phyloP scores from a whole-genome alignment of 92 coral and sea anemone species.

The Epizoanthus illoricatus region DNA sequence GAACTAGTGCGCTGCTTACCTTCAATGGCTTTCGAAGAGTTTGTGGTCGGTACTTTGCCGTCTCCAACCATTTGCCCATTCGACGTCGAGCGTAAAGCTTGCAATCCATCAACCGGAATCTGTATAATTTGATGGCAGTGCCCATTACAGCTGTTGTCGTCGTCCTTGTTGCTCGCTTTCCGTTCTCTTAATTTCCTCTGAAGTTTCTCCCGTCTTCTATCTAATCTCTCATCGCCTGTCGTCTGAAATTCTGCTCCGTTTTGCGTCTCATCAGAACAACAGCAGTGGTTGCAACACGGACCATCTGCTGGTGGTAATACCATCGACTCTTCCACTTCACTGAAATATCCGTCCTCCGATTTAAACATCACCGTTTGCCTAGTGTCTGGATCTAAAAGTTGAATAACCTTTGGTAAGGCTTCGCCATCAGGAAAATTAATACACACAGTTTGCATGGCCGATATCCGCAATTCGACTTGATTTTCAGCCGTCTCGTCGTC shows the following conservation, averaged over 20 bases:
- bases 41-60: slow-evolving; percentile 1
- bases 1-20: slow-evolving; percentile 14
- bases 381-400: slow-evolving; percentile 82
- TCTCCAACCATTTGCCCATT: slow-evolving; percentile 23
- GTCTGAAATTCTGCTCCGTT: slow-evolving; percentile 56
- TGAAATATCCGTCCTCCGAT: slow-evolving; percentile 61
- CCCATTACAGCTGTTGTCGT: slow-evolving; percentile 72
- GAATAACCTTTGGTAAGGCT: slow-evolving; percentile 75
- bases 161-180: slow-evolving; percentile 71
- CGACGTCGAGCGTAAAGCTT: slow-evolving; percentile 53
- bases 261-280: slow-evolving; percentile 55
- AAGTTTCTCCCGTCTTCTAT: slow-evolving; percentile 82
- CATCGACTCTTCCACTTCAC: slow-evolving; percentile 63
- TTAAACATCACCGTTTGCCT: slow-evolving; percentile 78
- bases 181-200: slow-evolving; percentile 89
- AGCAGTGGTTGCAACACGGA: slow-evolving; percentile 65
- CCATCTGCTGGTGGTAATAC: slow-evolving; percentile 60
- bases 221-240: slow-evolving; percentile 78
- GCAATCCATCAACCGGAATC: slow-evolving; percentile 77
- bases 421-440: slow-evolving; percentile 81
- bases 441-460: slow-evolving; percentile 76
- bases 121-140: slow-evolving; percentile 84
- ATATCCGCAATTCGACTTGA: slow-evolving; percentile 77
- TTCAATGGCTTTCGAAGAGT: slow-evolving; percentile 1
- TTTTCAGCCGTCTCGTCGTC: slow-evolving; percentile 71